Base-by-base conservation (phyloP, 2,797 vertebrate genomes). In the Schizopygopsis pylzovi region DNA sequence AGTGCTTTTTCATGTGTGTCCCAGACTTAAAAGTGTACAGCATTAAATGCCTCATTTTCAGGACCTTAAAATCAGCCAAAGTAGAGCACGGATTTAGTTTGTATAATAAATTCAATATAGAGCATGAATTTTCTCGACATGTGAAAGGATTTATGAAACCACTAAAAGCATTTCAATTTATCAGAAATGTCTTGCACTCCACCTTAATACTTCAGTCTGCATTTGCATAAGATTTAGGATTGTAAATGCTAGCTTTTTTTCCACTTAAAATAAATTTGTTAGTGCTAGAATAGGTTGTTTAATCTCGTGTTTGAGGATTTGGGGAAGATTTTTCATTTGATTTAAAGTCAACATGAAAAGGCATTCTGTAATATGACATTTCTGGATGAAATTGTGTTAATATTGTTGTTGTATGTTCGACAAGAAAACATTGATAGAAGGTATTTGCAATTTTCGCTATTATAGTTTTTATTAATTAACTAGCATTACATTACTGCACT, bases 21-120 rank as follows among this genome's bases (percentile, higher is more conserved):
- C 67, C 25, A 43, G 59, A 67, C 16, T 63, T 68, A 9, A 39
- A 79, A 41, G 54, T 78, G 37, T 43, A n/a, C 13, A 65, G 67
- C 18, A 28, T 67, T 67, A 59, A 77, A 67, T 68, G 85, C 41
- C 61, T 82, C 61, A 78, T 82, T 86, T 68, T 86, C 85, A 86
- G 79, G 67, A 87, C 28, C 41, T 83, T 76, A 13, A 16, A 20
- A 63, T 82, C 16, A 15, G 39, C 52, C 12, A 18, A 78, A 76
- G 72, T 67, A 82, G n/a, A 87, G 33, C 76, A 79, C 2, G 39
- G 47, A 43, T 67, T 47, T 59, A 65, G 22, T 67, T 67, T 59
- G 15, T 68, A 39, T 37, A 70, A 72, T 49, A 63, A 77, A 67
- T 16, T 16, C 28, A 59, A 28, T 56, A 33, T 37, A 25, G 20